These are phyloP conservation scores for Stegophylla sp. DNA, from an alignment of 2,888 invertebrate genomes.

Conservation along the genomic window DNA sequence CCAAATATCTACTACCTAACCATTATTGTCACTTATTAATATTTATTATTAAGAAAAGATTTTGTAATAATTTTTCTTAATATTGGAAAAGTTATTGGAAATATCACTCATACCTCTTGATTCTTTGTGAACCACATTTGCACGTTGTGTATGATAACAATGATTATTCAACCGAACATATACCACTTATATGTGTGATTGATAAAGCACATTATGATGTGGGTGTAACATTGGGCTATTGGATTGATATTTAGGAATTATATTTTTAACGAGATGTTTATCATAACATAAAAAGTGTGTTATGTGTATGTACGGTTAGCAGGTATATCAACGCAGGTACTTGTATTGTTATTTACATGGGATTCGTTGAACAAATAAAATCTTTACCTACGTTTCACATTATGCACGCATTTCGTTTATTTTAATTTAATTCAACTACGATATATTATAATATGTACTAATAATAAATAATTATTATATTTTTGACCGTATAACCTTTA, in stretches of 20 bases:
- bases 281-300: background rate
- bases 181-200: too few species aligned
- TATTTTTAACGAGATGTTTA: background rate
- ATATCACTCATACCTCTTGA: background rate
- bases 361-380: conserved; percentile 6
- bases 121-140: background rate
- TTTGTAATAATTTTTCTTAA: too few species aligned
- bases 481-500: conserved; percentile 7
- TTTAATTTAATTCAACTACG: background rate
- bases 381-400: background rate
- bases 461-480: background rate
- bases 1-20: too few species aligned
- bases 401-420: background rate
- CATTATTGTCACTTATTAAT: too few species aligned
- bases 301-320: background rate
- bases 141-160: background rate
- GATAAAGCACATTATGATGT: too few species aligned
- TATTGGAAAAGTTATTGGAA: background rate
- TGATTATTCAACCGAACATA: background rate
- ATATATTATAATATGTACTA: background rate
- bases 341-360: background rate
- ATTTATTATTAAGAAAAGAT: too few species aligned
- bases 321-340: background rate
- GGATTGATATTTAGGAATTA: background rate
- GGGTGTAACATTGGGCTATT: background rate